Conservation (phyloP, 2,888 invertebrate genomes). For the Autographa pulchrina region DNA sequence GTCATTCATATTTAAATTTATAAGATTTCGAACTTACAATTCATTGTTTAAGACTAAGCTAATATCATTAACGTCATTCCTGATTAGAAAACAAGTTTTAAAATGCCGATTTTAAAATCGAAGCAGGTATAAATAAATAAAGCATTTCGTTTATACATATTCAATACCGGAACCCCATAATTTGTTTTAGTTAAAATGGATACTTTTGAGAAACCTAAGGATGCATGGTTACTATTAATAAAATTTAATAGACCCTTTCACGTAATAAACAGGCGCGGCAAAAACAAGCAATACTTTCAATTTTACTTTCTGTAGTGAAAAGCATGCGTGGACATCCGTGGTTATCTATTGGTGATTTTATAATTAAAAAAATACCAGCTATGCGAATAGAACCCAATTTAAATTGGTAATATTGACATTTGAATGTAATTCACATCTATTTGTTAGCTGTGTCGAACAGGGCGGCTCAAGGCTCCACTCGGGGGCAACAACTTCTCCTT, state of each 20-base stretch:
- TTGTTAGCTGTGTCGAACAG: slow-evolving; percentile 64
- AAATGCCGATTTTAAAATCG: not conserved
- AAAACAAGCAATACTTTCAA: slow-evolving; percentile 41
- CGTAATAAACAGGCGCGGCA: slow-evolving; percentile 32
- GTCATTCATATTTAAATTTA: not conserved
- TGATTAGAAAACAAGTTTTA: slow-evolving; percentile 3
- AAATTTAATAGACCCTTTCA: slow-evolving; percentile 43
- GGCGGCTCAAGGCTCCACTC: slow-evolving; percentile 74
- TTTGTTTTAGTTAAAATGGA: not conserved
- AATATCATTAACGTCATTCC: not conserved
- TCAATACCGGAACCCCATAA: not conserved
- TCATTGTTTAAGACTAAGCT: not conserved
- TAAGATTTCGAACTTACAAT: not conserved
- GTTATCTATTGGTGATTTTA: slow-evolving; percentile 1
- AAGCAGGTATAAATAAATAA: not conserved
- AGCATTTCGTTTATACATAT: not conserved
- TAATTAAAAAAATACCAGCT: slow-evolving; percentile 1
- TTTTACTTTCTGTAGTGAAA: slow-evolving; percentile 47
- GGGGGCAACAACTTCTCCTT: slow-evolving; percentile 82
- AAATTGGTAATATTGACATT: slow-evolving; percentile 34
- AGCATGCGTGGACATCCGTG: slow-evolving; percentile 10
- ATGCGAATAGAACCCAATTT: not conserved
- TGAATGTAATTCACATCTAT: slow-evolving; percentile 55
- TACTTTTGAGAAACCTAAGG: slow-evolving; percentile 2
- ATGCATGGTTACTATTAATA: not conserved